phyloP scores from a whole-genome alignment of 2,113 vertebrate genomes.

The Heterotilapia buettikoferi region DNA sequence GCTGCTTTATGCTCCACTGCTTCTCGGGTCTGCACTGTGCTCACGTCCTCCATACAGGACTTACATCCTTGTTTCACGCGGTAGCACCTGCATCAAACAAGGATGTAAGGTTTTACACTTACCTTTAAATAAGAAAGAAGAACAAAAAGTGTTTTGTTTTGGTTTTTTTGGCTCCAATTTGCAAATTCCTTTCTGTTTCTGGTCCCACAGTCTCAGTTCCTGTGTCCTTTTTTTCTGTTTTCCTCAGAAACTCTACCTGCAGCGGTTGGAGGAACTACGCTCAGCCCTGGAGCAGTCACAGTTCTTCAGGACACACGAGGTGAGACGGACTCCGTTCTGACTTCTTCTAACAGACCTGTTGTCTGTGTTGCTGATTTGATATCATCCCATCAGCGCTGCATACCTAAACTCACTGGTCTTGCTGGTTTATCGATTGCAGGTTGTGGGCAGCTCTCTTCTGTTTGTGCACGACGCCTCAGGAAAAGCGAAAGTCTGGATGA shows the following conservation, averaged over 20 bases:
- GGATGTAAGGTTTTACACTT: neutral
- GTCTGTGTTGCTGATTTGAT: neutral
- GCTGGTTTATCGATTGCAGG: slow-evolving; percentile 55
- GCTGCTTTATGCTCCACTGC: neutral
- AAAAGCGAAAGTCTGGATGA: slow-evolving; percentile 87
- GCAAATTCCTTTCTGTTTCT: too few species aligned
- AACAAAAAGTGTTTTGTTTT: neutral
- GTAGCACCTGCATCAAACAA: neutral
- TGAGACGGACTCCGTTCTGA: slow-evolving; percentile 13
- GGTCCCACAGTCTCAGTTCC: neutral
- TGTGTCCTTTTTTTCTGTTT: neutral
- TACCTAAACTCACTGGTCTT: neutral
- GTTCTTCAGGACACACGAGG: slow-evolving; percentile 87
- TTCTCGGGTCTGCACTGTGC: neutral
- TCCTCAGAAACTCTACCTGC: slow-evolving; percentile 75
- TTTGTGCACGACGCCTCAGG: slow-evolving; percentile 83
- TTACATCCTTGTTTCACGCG: neutral
- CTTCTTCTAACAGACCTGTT: neutral
- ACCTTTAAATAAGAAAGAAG: neutral
- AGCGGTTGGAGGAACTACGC: slow-evolving; percentile 74
- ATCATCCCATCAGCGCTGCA: neutral
- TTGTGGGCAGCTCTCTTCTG: slow-evolving; percentile 87
- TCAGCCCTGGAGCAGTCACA: slow-evolving; percentile 74
- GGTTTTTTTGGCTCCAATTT: neutral
- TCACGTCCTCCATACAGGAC: neutral